phyloP scores from a whole-genome alignment of 53 echinoderm and acorn worm genomes.

The Echinarachnius parma region DNA sequence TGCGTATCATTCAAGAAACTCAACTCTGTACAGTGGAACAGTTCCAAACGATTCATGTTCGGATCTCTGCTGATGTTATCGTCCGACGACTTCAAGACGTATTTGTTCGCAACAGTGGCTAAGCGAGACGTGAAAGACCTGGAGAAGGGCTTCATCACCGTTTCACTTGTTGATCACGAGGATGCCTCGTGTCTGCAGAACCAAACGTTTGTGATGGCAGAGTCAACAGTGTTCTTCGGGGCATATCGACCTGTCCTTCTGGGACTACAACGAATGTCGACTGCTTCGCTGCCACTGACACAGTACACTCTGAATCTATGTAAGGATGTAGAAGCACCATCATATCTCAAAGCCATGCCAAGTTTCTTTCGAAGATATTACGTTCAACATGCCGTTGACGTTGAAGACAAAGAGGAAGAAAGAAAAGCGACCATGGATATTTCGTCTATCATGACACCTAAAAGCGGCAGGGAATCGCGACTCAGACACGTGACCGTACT shows the following conservation, averaged over 20 bases:
- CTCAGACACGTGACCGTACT: too few relatives aligned
- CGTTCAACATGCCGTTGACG: too few relatives aligned
- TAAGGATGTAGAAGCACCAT: slow-evolving; percentile 47
- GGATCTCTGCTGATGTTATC: slow-evolving; percentile 78
- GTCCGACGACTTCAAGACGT: slow-evolving; percentile 58
- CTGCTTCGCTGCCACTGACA: slow-evolving; percentile 42
- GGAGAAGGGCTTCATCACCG: slow-evolving; percentile 43
- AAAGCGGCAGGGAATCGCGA: too few relatives aligned
- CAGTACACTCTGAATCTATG: slow-evolving; percentile 48
- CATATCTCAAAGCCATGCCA: slow-evolving; percentile 27
- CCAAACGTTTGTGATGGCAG: slow-evolving; percentile 64
- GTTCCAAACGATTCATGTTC: slow-evolving; percentile 64
- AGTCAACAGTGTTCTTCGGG: slow-evolving; percentile 87
- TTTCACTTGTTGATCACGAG: slow-evolving; percentile 37
- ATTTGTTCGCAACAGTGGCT: slow-evolving; percentile 63
- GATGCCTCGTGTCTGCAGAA: slow-evolving; percentile 20
- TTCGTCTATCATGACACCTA: too few relatives aligned
- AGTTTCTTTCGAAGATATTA: too few relatives aligned
- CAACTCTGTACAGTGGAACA: slow-evolving; percentile 54
- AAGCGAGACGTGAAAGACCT: slow-evolving; percentile 46
- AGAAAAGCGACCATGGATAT: neutral
- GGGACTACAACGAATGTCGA: slow-evolving; percentile 63
- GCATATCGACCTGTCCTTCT: slow-evolving; percentile 82
- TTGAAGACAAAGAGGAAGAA: too few relatives aligned
- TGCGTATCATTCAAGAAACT: slow-evolving; percentile 48